Percentiles rank a stretch among this genome's conserved stretches.
These are phyloP conservation scores for Eulemur albifrons DNA, from an alignment of 2,797 vertebrate genomes.

Conservation along the genomic window DNA sequence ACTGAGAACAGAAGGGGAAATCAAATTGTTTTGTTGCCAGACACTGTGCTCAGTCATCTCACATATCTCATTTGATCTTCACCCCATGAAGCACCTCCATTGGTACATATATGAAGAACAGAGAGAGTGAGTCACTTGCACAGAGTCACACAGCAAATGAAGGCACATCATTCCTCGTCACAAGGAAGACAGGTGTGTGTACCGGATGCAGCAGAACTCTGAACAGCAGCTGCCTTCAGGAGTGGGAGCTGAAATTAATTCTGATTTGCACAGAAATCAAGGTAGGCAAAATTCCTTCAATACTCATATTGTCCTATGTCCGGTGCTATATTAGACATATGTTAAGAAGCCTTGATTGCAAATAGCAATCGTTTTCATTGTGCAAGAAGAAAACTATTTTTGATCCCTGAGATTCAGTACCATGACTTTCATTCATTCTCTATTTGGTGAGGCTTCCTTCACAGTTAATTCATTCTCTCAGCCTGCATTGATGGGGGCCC, in stretches of 20 bases:
- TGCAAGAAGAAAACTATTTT: background rate
- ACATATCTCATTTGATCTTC: background rate
- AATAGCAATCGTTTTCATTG: background rate
- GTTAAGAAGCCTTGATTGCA: background rate
- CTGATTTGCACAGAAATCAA: background rate
- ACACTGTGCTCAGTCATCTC: background rate
- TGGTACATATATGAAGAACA: background rate
- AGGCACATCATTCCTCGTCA: background rate
- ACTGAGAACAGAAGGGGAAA: background rate
- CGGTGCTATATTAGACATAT: background rate
- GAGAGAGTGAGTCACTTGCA: background rate
- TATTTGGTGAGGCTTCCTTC: background rate
- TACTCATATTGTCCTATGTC: background rate
- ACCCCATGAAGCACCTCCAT: rapidly evolving
- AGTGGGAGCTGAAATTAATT: background rate
- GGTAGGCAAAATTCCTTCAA: background rate
- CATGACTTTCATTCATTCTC: background rate
- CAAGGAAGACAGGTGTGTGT: background rate
- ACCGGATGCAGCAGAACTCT: background rate
- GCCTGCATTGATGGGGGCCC: background rate
- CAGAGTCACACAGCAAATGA: background rate
- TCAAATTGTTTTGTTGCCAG: background rate
- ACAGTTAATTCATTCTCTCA: background rate
- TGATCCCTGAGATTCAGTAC: background rate
- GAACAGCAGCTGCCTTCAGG: background rate